Evolutionary conservation across 2,888 invertebrate species (phyloP), one percentile per base, ranked within the genome.

Genomic region (Drosophila pseudotalamancana): DNA sequence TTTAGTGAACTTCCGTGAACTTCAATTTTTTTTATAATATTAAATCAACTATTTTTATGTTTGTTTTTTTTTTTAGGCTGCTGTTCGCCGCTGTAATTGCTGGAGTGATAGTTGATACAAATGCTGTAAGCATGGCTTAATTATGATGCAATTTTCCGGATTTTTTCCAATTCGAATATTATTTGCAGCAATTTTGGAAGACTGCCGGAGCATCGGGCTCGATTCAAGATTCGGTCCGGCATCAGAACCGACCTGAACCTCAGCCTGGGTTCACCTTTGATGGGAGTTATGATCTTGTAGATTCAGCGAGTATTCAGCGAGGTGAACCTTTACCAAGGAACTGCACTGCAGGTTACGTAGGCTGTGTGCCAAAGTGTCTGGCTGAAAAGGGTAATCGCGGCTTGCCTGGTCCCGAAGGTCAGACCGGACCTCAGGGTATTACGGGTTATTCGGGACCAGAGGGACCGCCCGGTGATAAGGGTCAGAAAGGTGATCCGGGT

Each of bases 311-410:
- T 6, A 73, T 77, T 54, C 87, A 76, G 51, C 83, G 85, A 23
- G 79, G 88, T 67, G 87, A 91, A 84, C 61, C 92, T n/a, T 91
- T 93, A 81, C 67, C 93, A 8, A 92, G 92, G 40, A 95, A 95
- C 83, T 95, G 95, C 79, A 94, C 93, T 1, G 65, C 76, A 29
- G 94, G 93, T 9, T 93, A 94, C 0, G 95, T 94, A 57, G 94
- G 94, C 81, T 97, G 97, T 87, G 93, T 94, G 34, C 96, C 97
- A 0, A 96, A 97, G 92, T 97, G 97, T 91, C 95, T 96, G 73
- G 97, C 97, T 1, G 96, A 97, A 91, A 97, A 97, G 91, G 97
- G 97, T 89, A 94, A 93, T 63, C 93, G 96, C 87, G 97, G 97
- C 53, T 92, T 94, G 45, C 95, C 96, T 2, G 97, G 97, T 14